phyloP scores from a whole-genome alignment of 1,140 invertebrate species.

The Heterodera schachtii region DNA sequence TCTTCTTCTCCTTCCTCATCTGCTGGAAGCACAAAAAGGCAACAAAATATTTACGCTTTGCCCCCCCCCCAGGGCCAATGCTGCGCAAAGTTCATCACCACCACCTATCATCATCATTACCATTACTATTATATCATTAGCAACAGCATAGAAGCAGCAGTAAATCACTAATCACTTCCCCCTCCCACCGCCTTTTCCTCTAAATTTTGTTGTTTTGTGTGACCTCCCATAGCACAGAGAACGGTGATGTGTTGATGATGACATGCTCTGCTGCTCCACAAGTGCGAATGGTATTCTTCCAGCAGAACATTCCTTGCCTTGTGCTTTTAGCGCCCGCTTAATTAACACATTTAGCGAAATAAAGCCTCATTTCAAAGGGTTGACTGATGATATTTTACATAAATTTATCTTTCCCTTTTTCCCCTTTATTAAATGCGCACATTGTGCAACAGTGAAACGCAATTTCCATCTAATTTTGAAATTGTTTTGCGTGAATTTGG shows the following conservation, averaged over 20 bases:
- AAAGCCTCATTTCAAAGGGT: too few species aligned
- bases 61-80: too few species aligned
- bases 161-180: neutral
- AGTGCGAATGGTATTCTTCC: neutral
- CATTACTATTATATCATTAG: too few species aligned
- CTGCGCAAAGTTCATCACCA: neutral
- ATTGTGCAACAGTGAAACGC: too few species aligned
- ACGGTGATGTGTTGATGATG: neutral
- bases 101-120: too few species aligned
- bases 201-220: neutral
- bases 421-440: too few species aligned
- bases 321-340: too few species aligned
- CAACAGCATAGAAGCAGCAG: neutral
- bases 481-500: neutral
- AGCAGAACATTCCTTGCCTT: too few species aligned
- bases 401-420: too few species aligned
- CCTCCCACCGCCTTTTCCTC: neutral
- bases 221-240: neutral
- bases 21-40: neutral
- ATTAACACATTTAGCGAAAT: too few species aligned
- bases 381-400: too few species aligned
- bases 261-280: neutral
- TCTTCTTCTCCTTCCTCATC: conserved; percentile 1
- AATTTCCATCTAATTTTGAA: neutral
- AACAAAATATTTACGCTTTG: neutral